Conservation (phyloP, 2,113 vertebrate species). For the Callaeas wilsoni region DNA sequence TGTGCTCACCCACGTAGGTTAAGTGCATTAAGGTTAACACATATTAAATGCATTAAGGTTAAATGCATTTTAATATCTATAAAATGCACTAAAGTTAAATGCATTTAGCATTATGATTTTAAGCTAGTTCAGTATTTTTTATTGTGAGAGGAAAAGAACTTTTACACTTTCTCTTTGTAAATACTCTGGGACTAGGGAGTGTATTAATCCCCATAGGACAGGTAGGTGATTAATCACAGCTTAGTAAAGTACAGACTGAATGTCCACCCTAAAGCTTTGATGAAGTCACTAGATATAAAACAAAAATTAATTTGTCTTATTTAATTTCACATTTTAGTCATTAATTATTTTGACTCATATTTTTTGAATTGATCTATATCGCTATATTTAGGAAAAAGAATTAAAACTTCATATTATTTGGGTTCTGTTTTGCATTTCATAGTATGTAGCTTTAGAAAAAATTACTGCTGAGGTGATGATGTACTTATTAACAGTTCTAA, state of each 20-base stretch:
- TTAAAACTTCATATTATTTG: not conserved
- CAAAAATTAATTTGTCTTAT: not conserved
- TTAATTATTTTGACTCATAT: not conserved
- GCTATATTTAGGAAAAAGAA: not conserved
- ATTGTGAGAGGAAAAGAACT: not conserved
- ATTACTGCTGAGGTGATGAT: constrained; percentile 27
- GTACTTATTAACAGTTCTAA: not conserved
- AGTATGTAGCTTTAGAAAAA: not conserved
- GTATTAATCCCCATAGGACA: not conserved
- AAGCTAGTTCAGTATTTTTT: not conserved
- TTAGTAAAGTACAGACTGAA: not conserved
- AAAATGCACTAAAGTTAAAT: not conserved
- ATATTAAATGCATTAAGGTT: not conserved
- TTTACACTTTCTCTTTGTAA: not conserved
- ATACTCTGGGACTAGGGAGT: not conserved
- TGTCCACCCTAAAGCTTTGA: not conserved
- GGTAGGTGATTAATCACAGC: not conserved
- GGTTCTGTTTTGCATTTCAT: not conserved
- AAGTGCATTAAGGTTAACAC: not conserved
- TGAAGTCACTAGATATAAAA: not conserved
- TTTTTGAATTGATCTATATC: not conserved
- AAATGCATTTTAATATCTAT: not conserved
- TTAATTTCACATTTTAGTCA: not conserved
- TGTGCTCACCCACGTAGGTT: not conserved
- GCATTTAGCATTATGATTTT: not conserved